phyloP scores from a whole-genome alignment of 2,113 vertebrate species.

The Lophura nycthemera region DNA sequence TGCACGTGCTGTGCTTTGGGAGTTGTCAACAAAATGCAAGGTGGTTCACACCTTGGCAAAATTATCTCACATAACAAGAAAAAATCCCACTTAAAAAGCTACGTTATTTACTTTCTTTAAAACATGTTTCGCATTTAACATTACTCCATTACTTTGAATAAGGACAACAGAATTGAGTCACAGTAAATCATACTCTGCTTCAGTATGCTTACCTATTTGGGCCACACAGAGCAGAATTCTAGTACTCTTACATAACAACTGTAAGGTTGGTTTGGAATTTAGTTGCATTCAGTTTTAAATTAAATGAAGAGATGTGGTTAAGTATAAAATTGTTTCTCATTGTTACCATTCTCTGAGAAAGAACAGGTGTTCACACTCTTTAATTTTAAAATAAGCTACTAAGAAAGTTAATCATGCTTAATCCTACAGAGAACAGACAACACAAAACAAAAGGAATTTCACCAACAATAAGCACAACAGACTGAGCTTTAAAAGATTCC shows the following conservation, averaged over 20 bases:
- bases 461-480: not conserved
- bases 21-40: not conserved
- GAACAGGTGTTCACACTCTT: not conserved
- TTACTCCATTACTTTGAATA: not conserved
- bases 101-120: not conserved
- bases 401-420: not conserved
- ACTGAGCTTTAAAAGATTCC: not conserved
- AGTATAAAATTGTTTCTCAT: not conserved
- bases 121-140: rapidly evolving
- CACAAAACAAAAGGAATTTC: not conserved
- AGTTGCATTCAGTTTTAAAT: not conserved
- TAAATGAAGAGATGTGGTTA: not conserved
- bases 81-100: not conserved
- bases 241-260: not conserved
- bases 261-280: not conserved
- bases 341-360: not conserved
- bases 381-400: not conserved
- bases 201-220: not conserved
- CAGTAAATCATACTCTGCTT: not conserved
- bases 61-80: not conserved
- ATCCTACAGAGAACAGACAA: not conserved
- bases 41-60: not conserved
- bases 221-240: not conserved
- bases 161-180: rapidly evolving
- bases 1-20: not conserved